Evolutionary conservation across 2,113 vertebrate genomes (phyloP), one percentile per base, ranked within the genome.

Genomic region (Todiramphus chloris): DNA sequence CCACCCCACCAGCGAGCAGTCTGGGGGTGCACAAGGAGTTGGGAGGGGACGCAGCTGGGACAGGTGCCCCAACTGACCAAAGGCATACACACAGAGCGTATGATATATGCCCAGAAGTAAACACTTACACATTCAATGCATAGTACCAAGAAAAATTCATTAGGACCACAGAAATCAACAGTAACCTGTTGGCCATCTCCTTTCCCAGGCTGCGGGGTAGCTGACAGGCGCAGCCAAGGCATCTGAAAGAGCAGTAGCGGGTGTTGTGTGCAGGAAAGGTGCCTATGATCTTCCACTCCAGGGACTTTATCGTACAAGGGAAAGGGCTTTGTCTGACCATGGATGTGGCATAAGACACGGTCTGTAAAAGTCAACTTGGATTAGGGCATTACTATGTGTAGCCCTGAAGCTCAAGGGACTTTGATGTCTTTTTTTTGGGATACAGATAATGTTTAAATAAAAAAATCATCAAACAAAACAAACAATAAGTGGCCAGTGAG

Each of bases 1-100:
- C 23, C 23, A 48, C 14, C 4, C 16, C 2, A 3, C 11, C n/a
- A 75, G 41, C 2, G 0, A 73, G 25, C 2, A 43, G 25, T 9
- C 25, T 72, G 13, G 48, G 25, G 5, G 21, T 24, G 28, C 37
- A 9, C 56, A 58, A 58, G 56, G 28, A 56, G 28, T 18, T 31
- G 30, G 56, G 56, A 58, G 56, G 18, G 30, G 31, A 58, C 56
- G 33, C 56, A 33, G 56, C 31, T 19, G 31, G 31, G 31, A 33
- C 56, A 58, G 56, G 43, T n/a, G 35, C 7, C 15, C 24, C 15
- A 50, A 2, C 48, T 41, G 43, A 68, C 43, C 23, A 41, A 59
- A 35, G 43, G 15, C 19, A 44, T 79, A 20, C 44, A 14, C 27
- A 24, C 23, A 69, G 15, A 46, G 4, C 28, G 11, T 33, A 16